These are phyloP conservation scores for Parazoanthus darwini DNA, from an alignment of 92 coral and sea anemone species.

Conservation along the genomic window DNA sequence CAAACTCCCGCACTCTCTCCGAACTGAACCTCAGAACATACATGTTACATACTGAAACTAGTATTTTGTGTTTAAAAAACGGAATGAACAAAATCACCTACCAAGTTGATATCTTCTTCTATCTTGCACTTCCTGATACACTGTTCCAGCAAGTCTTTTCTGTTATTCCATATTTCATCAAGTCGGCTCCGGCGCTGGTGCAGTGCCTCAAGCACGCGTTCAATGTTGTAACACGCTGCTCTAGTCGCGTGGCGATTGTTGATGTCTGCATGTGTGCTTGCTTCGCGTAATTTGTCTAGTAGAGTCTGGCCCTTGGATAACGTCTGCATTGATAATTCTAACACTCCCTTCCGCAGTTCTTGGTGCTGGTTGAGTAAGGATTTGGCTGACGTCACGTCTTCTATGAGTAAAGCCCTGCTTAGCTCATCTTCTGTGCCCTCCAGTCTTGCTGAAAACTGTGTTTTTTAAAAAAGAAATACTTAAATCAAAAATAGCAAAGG, in stretches of 20 bases:
- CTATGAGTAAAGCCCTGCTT: slow-evolving; percentile 84
- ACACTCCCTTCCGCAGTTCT: slow-evolving; percentile 88
- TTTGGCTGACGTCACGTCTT: slow-evolving; percentile 88
- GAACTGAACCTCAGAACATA: neutral
- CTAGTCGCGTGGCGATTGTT: slow-evolving; percentile 97
- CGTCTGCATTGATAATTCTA: slow-evolving; percentile 97
- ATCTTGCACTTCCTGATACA: slow-evolving; percentile 93
- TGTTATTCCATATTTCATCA: slow-evolving; percentile 91
- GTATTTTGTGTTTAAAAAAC: neutral
- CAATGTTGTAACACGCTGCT: slow-evolving; percentile 96
- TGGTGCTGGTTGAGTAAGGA: slow-evolving; percentile 94
- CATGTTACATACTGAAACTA: neutral
- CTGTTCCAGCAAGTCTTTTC: slow-evolving; percentile 87
- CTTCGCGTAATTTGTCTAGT: slow-evolving; percentile 91
- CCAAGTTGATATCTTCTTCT: slow-evolving; percentile 89
- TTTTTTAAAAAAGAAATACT: neutral
- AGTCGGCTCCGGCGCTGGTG: slow-evolving; percentile 85
- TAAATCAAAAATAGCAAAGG: neutral
- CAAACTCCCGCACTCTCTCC: too few relatives aligned
- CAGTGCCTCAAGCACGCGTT: slow-evolving; percentile 88
- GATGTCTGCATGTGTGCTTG: slow-evolving; percentile 92
- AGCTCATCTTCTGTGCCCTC: slow-evolving; percentile 87
- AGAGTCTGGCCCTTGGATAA: slow-evolving; percentile 92
- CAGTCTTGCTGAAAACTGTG: slow-evolving; percentile 86
- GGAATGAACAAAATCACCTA: slow-evolving; percentile 12